Evolutionary conservation across 2,797 vertebrate species (phyloP), one percentile per base, ranked within the genome.

Genomic region (Notolepis coatsorum): DNA sequence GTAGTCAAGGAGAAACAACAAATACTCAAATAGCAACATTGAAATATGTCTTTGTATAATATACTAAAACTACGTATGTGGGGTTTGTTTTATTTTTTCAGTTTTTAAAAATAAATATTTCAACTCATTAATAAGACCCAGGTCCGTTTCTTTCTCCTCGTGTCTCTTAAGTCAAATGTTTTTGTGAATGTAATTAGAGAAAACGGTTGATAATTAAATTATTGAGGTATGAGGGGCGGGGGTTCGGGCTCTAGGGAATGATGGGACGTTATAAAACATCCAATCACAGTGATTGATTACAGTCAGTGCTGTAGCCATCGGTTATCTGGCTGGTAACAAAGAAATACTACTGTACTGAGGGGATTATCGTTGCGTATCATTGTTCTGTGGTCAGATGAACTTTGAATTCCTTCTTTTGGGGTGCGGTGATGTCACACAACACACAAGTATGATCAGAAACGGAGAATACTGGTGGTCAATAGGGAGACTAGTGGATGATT

Each of bases 51-150:
- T 92, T 91, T 91, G 81, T 92, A 93, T 89, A 80, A 91, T 89
- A 86, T 86, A 91, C 91, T 92, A 92, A 92, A 92, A 89, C 81
- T 79, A 81, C 88, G 88, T 92, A 84, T 86, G 84, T 89, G 84
- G n/a, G 77, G 79, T 89, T 90, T 90, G 81, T 89, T 90, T 88
- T 88, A 84, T 88, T 88, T 90, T 90, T 89, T 85, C 84, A 79
- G 79, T 89, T 91, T 92, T 90, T 82, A 83, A 87, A 46, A 94
- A 93, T 92, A 92, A 94, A 92, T 91, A 91, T 90, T 89, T 90
- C 85, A 84, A 87, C 81, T 83, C 71, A 81, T 90, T 91, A 81
- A 89, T 74, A 84, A 45, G 58, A 73, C 7, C 7, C 1, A 2
- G 12, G 56, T 7, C 21, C 56, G 50, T 51, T 50, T 13, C 35